A percentile compares a stretch with the other conserved stretches of the same genome.
Conservation (phyloP, 2,888 invertebrate species). For the Rhagonycha fulva region DNA sequence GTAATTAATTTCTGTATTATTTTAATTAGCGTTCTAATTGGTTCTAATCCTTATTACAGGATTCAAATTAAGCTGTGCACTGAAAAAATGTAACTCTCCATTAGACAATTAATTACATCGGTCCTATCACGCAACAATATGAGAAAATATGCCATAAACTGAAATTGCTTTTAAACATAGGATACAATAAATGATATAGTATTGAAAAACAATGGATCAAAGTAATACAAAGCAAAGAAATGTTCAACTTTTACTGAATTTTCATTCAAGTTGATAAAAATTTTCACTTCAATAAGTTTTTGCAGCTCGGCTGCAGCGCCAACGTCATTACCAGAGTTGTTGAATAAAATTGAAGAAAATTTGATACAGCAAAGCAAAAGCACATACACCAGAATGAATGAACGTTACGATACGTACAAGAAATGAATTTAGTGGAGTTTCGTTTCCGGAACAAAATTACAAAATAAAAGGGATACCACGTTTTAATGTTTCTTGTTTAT, state of each 20-base stretch:
- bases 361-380: not conserved
- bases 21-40: too few relatives aligned
- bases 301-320: not conserved
- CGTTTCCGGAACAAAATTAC: not conserved
- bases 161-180: not conserved
- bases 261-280: not conserved
- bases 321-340: slow-evolving; percentile 6
- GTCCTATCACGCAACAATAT: too few relatives aligned
- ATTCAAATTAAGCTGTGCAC: too few relatives aligned
- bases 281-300: slow-evolving; percentile 6
- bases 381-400: not conserved
- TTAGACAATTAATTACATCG: too few relatives aligned
- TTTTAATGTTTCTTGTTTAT: not conserved
- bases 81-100: too few relatives aligned
- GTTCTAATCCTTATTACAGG: too few relatives aligned
- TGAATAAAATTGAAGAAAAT: slow-evolving; percentile 9
- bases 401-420: not conserved
- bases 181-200: not conserved
- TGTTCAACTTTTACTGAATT: not conserved
- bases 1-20: too few relatives aligned
- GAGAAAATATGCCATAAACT: too few relatives aligned
- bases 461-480: not conserved
- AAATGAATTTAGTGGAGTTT: slow-evolving; percentile 2
- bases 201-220: not conserved
- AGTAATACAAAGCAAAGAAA: not conserved